These are phyloP conservation scores for Meloe dianella DNA, from an alignment of 2,888 invertebrate genomes.

Conservation along the genomic window DNA sequence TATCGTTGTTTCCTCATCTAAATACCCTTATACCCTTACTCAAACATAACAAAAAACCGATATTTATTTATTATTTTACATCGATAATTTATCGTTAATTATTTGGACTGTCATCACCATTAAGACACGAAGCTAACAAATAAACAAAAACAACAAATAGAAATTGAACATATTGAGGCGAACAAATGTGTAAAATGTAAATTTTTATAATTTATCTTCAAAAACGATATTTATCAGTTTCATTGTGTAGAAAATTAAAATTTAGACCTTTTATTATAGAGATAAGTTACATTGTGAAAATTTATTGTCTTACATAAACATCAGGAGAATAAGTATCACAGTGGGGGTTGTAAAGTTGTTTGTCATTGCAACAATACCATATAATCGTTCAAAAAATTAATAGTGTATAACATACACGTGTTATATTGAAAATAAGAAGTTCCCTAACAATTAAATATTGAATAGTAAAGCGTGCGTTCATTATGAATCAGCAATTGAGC, in stretches of 20 bases:
- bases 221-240: neutral
- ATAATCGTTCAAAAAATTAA: conserved; percentile 1
- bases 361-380: neutral
- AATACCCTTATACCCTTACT: conserved; percentile 6
- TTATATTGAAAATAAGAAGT: neutral
- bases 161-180: neutral
- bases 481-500: neutral
- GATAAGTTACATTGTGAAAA: neutral
- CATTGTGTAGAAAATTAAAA: neutral
- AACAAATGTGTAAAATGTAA: neutral
- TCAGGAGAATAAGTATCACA: neutral
- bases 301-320: neutral
- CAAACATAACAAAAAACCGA: neutral
- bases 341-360: neutral
- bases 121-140: neutral
- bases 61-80: neutral
- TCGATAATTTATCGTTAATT: neutral
- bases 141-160: neutral
- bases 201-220: neutral
- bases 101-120: neutral
- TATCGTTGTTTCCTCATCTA: neutral
- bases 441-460: conserved; percentile 6
- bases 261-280: neutral
- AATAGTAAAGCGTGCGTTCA: neutral
- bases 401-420: neutral